Evolutionary conservation across 1,140 invertebrate genomes (phyloP), one percentile per base, ranked within the genome.

Genomic region (Holcopasites calliopsidis): DNA sequence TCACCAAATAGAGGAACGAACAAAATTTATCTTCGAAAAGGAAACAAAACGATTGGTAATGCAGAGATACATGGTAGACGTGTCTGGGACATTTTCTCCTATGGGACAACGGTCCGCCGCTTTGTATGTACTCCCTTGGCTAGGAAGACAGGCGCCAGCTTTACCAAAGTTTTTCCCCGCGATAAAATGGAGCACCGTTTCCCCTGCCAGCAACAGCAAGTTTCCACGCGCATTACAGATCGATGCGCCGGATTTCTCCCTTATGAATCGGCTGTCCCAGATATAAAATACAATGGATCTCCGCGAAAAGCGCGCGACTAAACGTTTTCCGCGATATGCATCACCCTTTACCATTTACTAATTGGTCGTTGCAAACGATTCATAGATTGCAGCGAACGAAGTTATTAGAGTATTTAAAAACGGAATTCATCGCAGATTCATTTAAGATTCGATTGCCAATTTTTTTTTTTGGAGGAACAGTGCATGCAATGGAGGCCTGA

Each of bases 121-220:
- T 10, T 44, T 57, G 28, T 31, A n/a, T 57, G 18, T 35, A 18
- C 4, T 18, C 38, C 3, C n/a, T n/a, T n/a, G 38, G 26, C 35
- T n/a, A 57, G n/a, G 57, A 69, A 33, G 52, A 44, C 2, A 23
- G 16, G 18, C 26, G 50, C 65, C 35, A 33, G 38, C 28, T 35
- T 44, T 23, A 16, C 26, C 18, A 18, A 57, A 57, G 26, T 35
- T 35, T 58, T 23, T 35, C 28, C 23, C 16, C 28, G 7, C n/a
- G 52, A 44, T 26, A 70, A 70, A 70, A 47, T 47, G 38, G 28
- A 69, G 7, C 68, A 35, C n/a, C 38, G 10, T 60, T 58, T 44
- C 8, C 28, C 8, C 28, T 62, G 60, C 54, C 38, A 33, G 21
- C 28, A 23, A 60, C 54, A 26, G 68, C 49, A 38, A 58, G 47